Evolutionary conservation across 1,140 invertebrate genomes (phyloP), one percentile per base, ranked within the genome.

Genomic region (Drosophila albomicans): DNA sequence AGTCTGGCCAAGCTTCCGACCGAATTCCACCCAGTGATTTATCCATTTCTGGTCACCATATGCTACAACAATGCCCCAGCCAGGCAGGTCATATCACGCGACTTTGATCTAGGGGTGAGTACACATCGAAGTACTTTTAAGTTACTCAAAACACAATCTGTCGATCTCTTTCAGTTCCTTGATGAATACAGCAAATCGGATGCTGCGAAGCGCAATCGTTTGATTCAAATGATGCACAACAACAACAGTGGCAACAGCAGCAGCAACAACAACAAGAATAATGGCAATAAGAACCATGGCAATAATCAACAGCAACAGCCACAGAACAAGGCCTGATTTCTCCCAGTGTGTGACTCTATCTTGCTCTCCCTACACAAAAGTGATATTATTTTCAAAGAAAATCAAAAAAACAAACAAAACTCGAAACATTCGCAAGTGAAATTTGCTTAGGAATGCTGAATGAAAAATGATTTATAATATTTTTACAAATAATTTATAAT

Each of bases 21-120:
- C 25, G 57, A 88, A 30, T 92, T 98, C 35, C 95, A 96, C 63
- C 94, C 94, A 52, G 95, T 97, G 30, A 95, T 99, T 25, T 96
- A 98, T 93, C 98, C 98, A 1, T 98, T 97, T 0, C 94, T 99
- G 35, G 94, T 98, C 62, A 95, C 96, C 8, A 75, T 91, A 30
- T 92, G 74, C 57, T 84, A 76, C 46, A 76, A 91, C 57, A 92
- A 93, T 86, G 20, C 79, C 0, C 46, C 81, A 2, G 92, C 90
- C 10, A 79, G 82, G 58, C 76, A 86, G 78, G 63, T 91, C 30
- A 79, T 93, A 52, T 64, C 77, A 32, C 79, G 69, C 56, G 87
- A 92, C 30, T 93, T 92, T 76, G 80, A 92, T 82, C 52, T 93
- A 69, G 52, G 73, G 73, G 92, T 92, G 63, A 91, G 78, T 81